Base-by-base conservation (phyloP, 2,888 invertebrate species). In the Anthrax anthrax region DNA sequence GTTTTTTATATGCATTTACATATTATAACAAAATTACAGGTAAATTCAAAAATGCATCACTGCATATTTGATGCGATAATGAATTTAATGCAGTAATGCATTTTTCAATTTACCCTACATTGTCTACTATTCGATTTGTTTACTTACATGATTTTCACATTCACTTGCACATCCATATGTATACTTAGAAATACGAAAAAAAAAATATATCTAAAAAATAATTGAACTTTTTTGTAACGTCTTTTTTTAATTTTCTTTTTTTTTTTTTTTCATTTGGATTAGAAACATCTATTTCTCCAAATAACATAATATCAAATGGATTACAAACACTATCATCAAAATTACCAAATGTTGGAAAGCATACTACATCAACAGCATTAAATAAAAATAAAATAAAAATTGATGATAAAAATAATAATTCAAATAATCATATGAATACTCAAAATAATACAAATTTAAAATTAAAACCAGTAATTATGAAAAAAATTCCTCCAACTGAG, bases 381-480 rank as follows among this genome's bases (percentile, higher is more conserved):
- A 46, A 18, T 18, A 13, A 27, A 9, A 46, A 47, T 32, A 40
- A 32, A 10, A 44, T 42, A 23, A 16, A 18, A 17, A 42, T 39
- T 18, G 58, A 60, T 38, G 55, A 52, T 32, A 57, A 52, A 40
- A 59, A 58, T 43, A 59, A 58, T 39, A 57, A 56, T 42, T 48
- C 32, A 37, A 47, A 39, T 8, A 47, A 54, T 9, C 19, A 42
- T n/a, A n/a, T n/a, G n/a, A n/a, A n/a, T n/a, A 43, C 47, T 2
- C 45, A 42, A n/a, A 48, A 49, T 14, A 52, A 50, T n/a, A 56
- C 57, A 38, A 54, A 51, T 27, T 57, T 59, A 9, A 63, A 62
- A 47, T 49, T 68, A 4, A 65, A 64, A 47, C 67, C 67, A 3
- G 60, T 67, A 37, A 49, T 65, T n/a, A 62, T 60, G 3, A 50